phyloP scores from a whole-genome alignment of 1,140 invertebrate species.

The Drosophila paulistorum region DNA sequence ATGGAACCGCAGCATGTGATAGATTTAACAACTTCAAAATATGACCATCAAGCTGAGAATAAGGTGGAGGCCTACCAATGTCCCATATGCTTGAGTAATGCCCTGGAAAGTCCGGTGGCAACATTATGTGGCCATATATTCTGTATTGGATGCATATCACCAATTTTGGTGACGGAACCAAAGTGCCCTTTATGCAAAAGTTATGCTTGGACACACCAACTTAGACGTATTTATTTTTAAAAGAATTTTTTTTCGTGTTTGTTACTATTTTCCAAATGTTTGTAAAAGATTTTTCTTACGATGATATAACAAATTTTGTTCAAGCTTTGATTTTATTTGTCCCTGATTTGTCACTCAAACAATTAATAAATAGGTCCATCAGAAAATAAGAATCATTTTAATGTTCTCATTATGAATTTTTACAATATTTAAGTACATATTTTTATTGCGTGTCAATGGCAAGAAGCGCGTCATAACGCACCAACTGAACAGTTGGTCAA shows the following conservation, averaged over 20 bases:
- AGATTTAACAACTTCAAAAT: background rate
- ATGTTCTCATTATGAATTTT: constrained; percentile 53
- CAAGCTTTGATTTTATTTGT: background rate
- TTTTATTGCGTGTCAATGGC: constrained; percentile 80
- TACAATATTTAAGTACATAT: constrained; percentile 64
- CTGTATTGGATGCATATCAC: background rate
- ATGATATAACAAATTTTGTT: background rate
- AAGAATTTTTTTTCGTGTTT: background rate
- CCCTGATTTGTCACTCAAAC: constrained; percentile 34
- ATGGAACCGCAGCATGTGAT: background rate
- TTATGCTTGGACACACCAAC: background rate
- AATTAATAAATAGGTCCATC: constrained; percentile 31
- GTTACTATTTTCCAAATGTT: background rate
- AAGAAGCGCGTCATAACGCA: constrained; percentile 74
- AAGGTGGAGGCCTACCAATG: background rate
- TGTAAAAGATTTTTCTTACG: background rate
- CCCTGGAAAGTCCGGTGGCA: background rate
- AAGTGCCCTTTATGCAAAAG: background rate
- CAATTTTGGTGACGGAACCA: background rate
- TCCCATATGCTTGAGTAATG: background rate
- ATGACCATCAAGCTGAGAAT: too few species aligned
- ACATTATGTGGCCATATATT: constrained; percentile 21
- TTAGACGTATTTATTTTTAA: background rate
- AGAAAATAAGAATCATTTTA: constrained; percentile 22
- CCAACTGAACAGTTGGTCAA: constrained; percentile 39